phyloP scores from a whole-genome alignment of 2,797 vertebrate genomes.

The Avahi laniger region DNA sequence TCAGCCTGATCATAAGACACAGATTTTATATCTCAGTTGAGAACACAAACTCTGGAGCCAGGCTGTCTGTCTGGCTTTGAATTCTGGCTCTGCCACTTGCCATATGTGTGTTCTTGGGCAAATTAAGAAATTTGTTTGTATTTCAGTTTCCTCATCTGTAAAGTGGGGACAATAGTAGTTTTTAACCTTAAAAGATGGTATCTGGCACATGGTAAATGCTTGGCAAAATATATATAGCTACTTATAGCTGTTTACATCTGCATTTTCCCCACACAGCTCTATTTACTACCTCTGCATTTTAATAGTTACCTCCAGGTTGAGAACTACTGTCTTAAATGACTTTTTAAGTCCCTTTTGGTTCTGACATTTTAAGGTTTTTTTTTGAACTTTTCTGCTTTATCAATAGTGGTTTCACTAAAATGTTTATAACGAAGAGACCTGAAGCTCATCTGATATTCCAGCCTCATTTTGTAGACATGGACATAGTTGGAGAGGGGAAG shows the following conservation, averaged over 20 bases:
- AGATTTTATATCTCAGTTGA: constrained; percentile 20
- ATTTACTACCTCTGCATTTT: constrained; percentile 9
- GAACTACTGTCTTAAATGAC: not conserved
- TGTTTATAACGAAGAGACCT: not conserved
- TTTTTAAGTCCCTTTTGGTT: constrained; percentile 21
- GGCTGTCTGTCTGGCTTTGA: not conserved
- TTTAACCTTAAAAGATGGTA: not conserved
- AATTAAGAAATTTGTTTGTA: constrained; percentile 18
- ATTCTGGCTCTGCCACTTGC: not conserved
- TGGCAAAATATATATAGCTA: not conserved
- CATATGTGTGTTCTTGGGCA: not conserved
- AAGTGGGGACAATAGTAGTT: not conserved
- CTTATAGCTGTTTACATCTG: not conserved
- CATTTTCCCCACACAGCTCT: not conserved
- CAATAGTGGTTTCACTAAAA: not conserved
- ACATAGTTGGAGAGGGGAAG: not conserved
- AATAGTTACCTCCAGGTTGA: constrained; percentile 8
- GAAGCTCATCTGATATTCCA: not conserved
- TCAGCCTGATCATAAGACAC: not conserved
- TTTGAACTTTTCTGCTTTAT: not conserved
- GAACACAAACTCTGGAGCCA: not conserved
- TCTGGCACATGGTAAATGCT: not conserved
- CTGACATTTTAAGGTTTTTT: not conserved
- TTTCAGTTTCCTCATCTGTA: not conserved
- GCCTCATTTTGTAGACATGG: not conserved